Evolutionary conservation across 1,140 invertebrate genomes (phyloP).

Genomic region (Nautilus pompilius): DNA sequence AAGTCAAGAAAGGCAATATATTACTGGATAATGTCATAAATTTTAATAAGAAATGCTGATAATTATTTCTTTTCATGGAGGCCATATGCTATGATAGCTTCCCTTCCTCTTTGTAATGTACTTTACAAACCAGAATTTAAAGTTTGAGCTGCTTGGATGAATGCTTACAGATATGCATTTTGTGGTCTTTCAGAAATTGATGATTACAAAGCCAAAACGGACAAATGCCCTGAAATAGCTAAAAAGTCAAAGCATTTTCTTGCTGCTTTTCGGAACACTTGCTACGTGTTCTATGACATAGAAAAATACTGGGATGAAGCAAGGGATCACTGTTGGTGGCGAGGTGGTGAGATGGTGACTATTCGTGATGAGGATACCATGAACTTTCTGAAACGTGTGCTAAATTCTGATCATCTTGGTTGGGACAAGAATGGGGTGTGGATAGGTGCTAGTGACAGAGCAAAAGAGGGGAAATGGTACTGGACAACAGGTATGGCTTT

Average conservation of each 20-base stretch:
- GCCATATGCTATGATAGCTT: too few relatives aligned
- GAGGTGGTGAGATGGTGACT: slow-evolving; percentile 31
- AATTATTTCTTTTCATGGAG: too few relatives aligned
- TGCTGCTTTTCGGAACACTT: slow-evolving; percentile 15
- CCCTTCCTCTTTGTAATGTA: too few relatives aligned
- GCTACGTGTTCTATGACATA: slow-evolving; percentile 33
- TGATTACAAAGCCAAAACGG: too few relatives aligned
- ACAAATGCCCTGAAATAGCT: slow-evolving; percentile 6
- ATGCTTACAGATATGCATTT: too few relatives aligned
- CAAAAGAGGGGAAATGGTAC: slow-evolving; percentile 17
- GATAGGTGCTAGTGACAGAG: slow-evolving; percentile 24
- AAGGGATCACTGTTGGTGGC: slow-evolving; percentile 21
- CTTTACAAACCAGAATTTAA: too few relatives aligned
- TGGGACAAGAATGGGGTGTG: slow-evolving; percentile 36
- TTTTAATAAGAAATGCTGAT: too few relatives aligned
- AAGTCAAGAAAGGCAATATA: too few relatives aligned
- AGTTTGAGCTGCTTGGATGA: too few relatives aligned
- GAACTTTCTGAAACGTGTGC: slow-evolving; percentile 28
- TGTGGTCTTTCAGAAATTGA: too few relatives aligned
- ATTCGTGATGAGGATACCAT: slow-evolving; percentile 24
- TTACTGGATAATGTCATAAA: too few relatives aligned
- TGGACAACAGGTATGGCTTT: slow-evolving; percentile 32
- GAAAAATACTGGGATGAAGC: slow-evolving; percentile 35
- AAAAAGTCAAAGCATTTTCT: slow-evolving; percentile 4
- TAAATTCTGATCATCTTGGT: slow-evolving; percentile 24